Conservation (phyloP, 2,888 invertebrate genomes). For the Diaphora mendica region DNA sequence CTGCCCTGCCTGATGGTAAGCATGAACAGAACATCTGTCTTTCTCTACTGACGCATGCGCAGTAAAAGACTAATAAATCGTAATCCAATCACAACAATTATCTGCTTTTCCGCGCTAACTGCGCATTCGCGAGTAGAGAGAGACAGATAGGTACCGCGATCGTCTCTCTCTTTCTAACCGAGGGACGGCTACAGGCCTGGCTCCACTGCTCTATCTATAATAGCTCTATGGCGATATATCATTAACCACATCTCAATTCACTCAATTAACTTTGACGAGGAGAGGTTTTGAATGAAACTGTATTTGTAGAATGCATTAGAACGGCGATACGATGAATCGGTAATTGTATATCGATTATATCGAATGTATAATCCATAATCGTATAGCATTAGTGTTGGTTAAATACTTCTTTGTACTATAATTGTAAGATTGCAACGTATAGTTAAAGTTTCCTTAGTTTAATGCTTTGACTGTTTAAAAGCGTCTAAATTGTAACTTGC, state of each 20-base stretch:
- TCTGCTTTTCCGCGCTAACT: too few species aligned
- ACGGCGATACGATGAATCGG: slow-evolving; percentile 11
- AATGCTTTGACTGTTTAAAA: neutral
- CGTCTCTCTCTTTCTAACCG: too few species aligned
- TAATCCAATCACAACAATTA: too few species aligned
- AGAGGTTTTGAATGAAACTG: slow-evolving; percentile 14
- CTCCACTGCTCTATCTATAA: too few species aligned
- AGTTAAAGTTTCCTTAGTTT: neutral
- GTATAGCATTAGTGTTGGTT: slow-evolving; percentile 4
- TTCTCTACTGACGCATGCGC: too few species aligned
- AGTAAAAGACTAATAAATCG: too few species aligned
- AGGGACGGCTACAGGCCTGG: too few species aligned
- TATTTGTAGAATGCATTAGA: neutral
- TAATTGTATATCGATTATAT: slow-evolving; percentile 16
- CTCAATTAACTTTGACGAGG: slow-evolving; percentile 26
- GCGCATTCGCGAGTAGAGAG: too few species aligned
- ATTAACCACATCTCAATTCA: slow-evolving; percentile 32
- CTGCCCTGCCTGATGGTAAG: too few species aligned
- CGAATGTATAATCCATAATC: slow-evolving; percentile 12
- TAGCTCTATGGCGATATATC: neutral
- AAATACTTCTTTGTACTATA: slow-evolving; percentile 7
- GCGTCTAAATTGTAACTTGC: neutral
- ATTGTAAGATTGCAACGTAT: slow-evolving; percentile 1
- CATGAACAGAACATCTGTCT: too few species aligned
- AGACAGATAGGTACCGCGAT: too few species aligned